Percentiles rank a stretch among this genome's conserved stretches.
Evolutionary conservation across 2,113 vertebrate species (phyloP).

Genomic region (Paradisaea rubra): DNA sequence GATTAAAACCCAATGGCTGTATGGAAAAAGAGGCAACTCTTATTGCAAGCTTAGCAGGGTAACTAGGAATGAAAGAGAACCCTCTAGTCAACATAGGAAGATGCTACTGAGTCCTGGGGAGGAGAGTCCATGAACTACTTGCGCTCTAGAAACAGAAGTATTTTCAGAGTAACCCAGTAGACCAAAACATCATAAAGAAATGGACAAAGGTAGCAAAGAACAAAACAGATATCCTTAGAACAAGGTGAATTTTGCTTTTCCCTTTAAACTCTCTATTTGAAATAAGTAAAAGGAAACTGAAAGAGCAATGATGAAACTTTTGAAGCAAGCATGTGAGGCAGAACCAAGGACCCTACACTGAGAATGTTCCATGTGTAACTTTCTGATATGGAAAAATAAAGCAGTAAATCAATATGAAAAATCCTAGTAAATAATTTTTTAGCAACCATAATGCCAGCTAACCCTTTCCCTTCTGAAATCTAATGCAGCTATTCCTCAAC

Average conservation of each 20-base stretch:
- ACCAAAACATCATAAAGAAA: background rate
- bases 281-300: background rate
- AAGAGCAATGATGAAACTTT: background rate
- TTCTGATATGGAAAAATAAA: background rate
- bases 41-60: background rate
- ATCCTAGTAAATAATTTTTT: background rate
- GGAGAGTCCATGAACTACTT: background rate
- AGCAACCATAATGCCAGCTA: background rate
- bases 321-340: background rate
- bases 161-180: slow-evolving; percentile 25
- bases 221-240: background rate
- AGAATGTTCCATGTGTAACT: background rate
- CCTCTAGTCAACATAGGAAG: background rate
- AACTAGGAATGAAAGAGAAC: background rate
- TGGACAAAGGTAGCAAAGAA: background rate
- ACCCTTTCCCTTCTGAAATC: background rate
- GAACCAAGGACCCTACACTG: background rate
- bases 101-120: background rate
- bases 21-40: background rate
- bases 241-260: background rate
- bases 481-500: background rate
- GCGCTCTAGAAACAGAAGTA: background rate
- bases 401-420: background rate
- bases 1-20: background rate
- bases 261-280: background rate